Base-by-base conservation (phyloP, 2,113 vertebrate genomes). In the Sinocyclocheilus anshuiensis region DNA sequence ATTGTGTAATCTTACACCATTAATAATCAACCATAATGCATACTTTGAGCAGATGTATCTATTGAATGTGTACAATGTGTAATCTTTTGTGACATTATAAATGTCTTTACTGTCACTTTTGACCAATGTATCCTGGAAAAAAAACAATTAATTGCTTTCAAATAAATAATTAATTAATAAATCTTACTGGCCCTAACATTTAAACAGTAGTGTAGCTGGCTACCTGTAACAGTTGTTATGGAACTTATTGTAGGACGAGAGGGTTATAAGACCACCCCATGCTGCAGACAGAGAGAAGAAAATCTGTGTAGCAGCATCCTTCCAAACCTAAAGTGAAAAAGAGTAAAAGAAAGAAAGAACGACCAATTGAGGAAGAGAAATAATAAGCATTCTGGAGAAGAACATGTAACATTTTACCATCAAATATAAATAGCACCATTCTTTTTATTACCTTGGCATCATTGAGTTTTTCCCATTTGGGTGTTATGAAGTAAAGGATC, bases 211-310 rank as follows among this genome's bases (percentile, higher is more conserved):
- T 61, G 57, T 61, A 22, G 18, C 71, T 74, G 3, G 48, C 18
- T 55, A 99, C 98, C 98, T 97, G 96, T 99, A 99, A 92, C 97
- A 97, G 91, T 99, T 99, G 91, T 99, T 99, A 92, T 99, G 98
- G 89, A 99, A 99, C 93, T 99, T 99, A 92, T 99, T 99, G 94
- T 99, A 99, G 59, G 98, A 99, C 76, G 98, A 99, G 20, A 99
- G 96, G 4, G 98, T 99, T 90, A 99, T 99, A 82, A 99, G 95
- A 59, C 98, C 98, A 89, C 98, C 98, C 98, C 98, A 99, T 0
- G 97, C 98, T 18, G 98, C 98, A 86, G 98, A 99, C 50, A 99
- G 92, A 20, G 98, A 99, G 94, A 99, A 99, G 93, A 99, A 99
- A 89, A 99, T 99, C 93, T 99, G 98, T 86, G 98, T 99, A 71